A percentile compares a stretch with the other conserved stretches of the same genome.
Evolutionary conservation across 2,113 vertebrate species (phyloP).

Genomic region (Sapajus apella): DNA sequence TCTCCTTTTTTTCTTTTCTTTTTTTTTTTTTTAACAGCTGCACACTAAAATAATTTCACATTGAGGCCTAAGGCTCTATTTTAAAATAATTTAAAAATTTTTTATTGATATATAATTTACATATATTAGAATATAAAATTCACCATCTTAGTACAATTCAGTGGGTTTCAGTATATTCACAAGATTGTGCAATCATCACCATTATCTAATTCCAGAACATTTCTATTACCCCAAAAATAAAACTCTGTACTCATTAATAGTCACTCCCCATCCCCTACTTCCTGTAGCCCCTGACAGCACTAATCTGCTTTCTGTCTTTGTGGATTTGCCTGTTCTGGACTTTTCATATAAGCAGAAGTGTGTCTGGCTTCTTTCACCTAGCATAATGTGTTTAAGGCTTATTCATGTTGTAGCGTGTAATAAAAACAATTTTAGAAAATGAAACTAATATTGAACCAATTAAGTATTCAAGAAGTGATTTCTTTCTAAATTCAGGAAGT

Average conservation of each 20-base stretch:
- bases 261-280: not conserved
- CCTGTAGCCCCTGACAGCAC: not conserved
- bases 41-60: not conserved
- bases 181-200: not conserved
- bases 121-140: not conserved
- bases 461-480: not conserved
- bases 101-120: not conserved
- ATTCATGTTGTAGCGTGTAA: not conserved
- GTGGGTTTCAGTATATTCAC: not conserved
- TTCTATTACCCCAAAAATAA: not conserved
- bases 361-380: not conserved
- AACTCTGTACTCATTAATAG: not conserved
- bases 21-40: not conserved
- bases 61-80: not conserved
- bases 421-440: constrained; percentile 13
- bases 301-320: not conserved
- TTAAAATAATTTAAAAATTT: not conserved
- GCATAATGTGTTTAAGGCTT: not conserved
- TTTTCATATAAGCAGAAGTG: not conserved
- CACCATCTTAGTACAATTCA: not conserved
- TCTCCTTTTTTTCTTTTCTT: not conserved
- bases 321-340: not conserved
- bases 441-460: constrained; percentile 3
- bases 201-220: not conserved
- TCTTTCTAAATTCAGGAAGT: not conserved